These are phyloP conservation scores for Ceuthmochares aereus DNA, from an alignment of 2,113 vertebrate genomes.

Conservation along the genomic window DNA sequence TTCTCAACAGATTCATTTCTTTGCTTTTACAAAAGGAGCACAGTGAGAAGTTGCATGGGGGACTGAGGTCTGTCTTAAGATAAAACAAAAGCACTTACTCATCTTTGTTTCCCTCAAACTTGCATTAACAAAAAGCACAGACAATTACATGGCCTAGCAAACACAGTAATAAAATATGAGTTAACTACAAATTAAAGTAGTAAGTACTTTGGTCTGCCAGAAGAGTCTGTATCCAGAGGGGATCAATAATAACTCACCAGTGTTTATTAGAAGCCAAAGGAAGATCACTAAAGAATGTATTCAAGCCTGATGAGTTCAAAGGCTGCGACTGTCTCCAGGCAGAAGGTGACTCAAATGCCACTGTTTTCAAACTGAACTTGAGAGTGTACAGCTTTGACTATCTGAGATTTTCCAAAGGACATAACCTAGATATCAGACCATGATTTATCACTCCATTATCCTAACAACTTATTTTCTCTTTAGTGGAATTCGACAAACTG, in stretches of 20 bases:
- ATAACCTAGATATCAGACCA: background rate
- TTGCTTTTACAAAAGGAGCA: background rate
- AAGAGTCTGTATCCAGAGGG: conserved; percentile 53
- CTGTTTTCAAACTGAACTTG: background rate
- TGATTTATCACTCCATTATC: background rate
- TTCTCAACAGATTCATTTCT: background rate
- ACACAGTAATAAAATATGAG: conserved; percentile 30
- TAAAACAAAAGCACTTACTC: background rate
- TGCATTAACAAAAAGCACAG: background rate
- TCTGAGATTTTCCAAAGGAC: background rate
- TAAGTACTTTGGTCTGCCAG: background rate
- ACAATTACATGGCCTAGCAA: background rate
- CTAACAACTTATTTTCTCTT: background rate
- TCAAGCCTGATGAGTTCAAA: conserved; percentile 5
- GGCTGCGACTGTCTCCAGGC: background rate
- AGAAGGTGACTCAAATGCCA: conserved; percentile 12
- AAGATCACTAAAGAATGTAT: background rate
- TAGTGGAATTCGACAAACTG: background rate
- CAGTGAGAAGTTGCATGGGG: background rate
- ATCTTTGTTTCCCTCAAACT: background rate
- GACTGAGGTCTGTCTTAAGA: background rate
- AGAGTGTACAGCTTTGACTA: rapidly evolving
- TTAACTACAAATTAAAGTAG: conserved; percentile 50
- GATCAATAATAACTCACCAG: conserved; percentile 37
- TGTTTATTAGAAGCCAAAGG: conserved; percentile 12